A percentile compares a stretch with the other conserved stretches of the same genome.
These are phyloP conservation scores for Buphagus erythrorhynchus DNA, from an alignment of 2,797 vertebrate species.

Conservation along the genomic window DNA sequence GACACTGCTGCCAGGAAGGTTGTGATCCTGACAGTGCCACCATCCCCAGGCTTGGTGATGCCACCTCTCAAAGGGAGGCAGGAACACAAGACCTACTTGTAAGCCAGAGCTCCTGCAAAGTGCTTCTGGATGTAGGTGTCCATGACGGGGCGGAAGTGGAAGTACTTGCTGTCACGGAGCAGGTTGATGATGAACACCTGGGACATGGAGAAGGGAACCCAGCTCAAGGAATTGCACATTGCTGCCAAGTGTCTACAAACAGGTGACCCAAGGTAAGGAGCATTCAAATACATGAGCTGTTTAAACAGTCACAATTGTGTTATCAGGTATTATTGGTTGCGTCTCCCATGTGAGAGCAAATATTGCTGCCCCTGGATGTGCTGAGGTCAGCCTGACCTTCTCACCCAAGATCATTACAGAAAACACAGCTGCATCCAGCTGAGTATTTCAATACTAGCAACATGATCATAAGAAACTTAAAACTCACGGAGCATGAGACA, in stretches of 20 bases:
- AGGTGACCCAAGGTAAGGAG: background rate
- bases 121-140: constrained; percentile 99
- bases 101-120: constrained; percentile 96
- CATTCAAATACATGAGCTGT: background rate
- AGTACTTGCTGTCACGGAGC: constrained; percentile 97
- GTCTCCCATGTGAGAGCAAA: background rate
- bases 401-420: background rate
- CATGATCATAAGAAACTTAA: background rate
- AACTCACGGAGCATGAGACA: background rate
- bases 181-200: constrained; percentile 99
- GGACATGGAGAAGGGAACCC: background rate
- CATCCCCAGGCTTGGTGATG: background rate
- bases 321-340: background rate
- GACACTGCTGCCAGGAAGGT: background rate
- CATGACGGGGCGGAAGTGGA: constrained; percentile 98
- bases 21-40: background rate
- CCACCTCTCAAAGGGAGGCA: background rate
- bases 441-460: background rate
- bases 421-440: background rate
- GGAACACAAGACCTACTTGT: constrained; percentile 85
- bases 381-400: background rate
- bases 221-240: background rate
- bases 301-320: background rate
- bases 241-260: background rate
- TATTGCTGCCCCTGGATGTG: background rate